Evolutionary conservation across 2,113 vertebrate species (phyloP), one percentile per base, ranked within the genome.

Genomic region (Scartelaos histophorus): DNA sequence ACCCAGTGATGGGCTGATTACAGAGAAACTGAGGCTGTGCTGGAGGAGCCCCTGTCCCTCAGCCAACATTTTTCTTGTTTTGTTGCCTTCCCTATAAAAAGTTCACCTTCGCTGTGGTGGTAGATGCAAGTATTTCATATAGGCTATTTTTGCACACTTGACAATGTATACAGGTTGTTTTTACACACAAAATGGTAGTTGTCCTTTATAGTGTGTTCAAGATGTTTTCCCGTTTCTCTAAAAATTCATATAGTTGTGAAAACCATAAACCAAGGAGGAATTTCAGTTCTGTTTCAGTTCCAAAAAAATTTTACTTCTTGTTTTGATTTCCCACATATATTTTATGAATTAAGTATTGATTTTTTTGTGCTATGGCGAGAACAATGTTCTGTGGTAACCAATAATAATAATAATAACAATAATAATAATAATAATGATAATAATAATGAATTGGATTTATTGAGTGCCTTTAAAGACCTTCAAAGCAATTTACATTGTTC

Each of bases 1-100:
- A 91, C 92, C 93, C 93, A 89, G 82, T 74, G 87, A 94, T 92
- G 84, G 88, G 79, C 90, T 93, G 93, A 94, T 94, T 93, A 93
- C 90, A 94, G 93, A 92, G 90, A 87, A 83, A 78, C 85, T 75
- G 74, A 80, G 72, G 76, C 69, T 82, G 76, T 64, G 12, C 83
- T 90, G 77, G 81, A 90, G 79, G 72, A 85, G 66, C 56, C 72
- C 78, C 73, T 67, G 51, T 47, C 51, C 35, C 34, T 1, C 76
- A 29, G 9, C 62, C 56, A 38, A 17, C 56, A 1, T 17, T 45
- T 67, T 46, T 58, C 69, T 78, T 84, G 66, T 78, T 83, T 66
- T 6, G 69, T 66, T 75, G 61, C 53, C 67, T 79, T 66, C 0
- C 25, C 71, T 56, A 85, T 75, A 83, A 90, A 88, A 84, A 79